phyloP scores from a whole-genome alignment of 2,113 vertebrate species.

The Cyanoliseus patagonus region DNA sequence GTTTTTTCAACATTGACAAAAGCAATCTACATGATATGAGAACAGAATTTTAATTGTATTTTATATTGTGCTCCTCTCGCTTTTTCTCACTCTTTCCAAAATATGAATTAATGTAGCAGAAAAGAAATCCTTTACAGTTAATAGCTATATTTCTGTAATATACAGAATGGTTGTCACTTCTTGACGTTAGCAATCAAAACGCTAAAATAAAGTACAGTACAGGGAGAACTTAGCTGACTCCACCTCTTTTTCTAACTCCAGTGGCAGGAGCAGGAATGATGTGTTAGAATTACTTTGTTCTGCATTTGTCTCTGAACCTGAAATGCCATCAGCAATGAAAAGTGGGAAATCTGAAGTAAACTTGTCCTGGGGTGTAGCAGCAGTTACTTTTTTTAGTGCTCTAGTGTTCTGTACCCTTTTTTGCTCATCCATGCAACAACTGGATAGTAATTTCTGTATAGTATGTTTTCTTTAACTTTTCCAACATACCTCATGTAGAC shows the following conservation, averaged over 20 bases:
- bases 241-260: neutral
- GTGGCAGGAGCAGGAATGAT: neutral
- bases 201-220: neutral
- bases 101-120: neutral
- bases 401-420: neutral
- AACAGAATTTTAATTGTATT: neutral
- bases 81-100: neutral
- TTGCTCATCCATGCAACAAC: neutral
- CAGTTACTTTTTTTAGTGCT: neutral
- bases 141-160: neutral
- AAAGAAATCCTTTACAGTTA: neutral
- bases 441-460: neutral
- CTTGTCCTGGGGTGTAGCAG: neutral
- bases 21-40: neutral
- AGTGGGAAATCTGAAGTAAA: neutral
- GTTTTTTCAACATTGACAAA: neutral
- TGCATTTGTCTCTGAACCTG: neutral
- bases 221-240: neutral
- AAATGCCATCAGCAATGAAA: neutral
- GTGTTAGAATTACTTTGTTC: neutral
- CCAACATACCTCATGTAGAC: constrained; percentile 90
- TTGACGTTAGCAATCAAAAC: neutral
- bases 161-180: neutral
- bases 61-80: neutral
- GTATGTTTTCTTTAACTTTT: neutral